These are phyloP conservation scores for Ectropis crepuscularia DNA, from an alignment of 2,888 invertebrate species.

Conservation along the genomic window DNA sequence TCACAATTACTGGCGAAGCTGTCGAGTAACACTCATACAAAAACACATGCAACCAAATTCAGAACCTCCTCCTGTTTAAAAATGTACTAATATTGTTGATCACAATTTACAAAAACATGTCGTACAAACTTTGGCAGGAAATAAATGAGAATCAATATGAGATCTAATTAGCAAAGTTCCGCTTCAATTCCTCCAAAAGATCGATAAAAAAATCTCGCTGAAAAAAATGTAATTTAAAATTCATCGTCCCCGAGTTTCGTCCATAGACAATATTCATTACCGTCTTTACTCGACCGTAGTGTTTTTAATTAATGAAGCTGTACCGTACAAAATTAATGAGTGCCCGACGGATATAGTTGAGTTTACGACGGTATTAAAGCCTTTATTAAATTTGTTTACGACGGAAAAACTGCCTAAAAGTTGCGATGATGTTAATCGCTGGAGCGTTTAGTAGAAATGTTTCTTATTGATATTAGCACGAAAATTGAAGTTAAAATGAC, in stretches of 20 bases:
- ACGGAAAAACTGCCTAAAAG: conserved; percentile 36
- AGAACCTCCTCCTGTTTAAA: no score
- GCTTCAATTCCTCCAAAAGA: conserved; percentile 13
- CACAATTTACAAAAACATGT: no score
- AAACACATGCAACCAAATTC: no score
- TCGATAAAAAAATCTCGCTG: conserved; percentile 23
- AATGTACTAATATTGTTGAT: no score
- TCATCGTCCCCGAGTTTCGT: conserved; percentile 36
- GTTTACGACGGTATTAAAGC: conserved; percentile 41
- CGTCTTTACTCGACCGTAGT: conserved; percentile 63
- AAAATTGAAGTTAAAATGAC: not conserved
- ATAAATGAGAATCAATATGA: no score
- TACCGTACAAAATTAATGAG: conserved; percentile 62
- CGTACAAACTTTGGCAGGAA: no score
- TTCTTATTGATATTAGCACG: conserved; percentile 9
- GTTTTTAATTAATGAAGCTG: conserved; percentile 73
- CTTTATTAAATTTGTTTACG: conserved; percentile 44
- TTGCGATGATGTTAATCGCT: conserved; percentile 23
- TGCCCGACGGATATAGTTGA: conserved; percentile 39
- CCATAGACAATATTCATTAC: conserved; percentile 61
- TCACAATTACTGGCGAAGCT: no score
- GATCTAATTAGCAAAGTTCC: no score
- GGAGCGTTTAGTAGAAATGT: conserved; percentile 12
- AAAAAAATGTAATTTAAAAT: conserved; percentile 34
- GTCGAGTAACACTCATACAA: no score